Conservation (phyloP, 1,140 invertebrate genomes). For the Choristoneura fumiferana region DNA sequence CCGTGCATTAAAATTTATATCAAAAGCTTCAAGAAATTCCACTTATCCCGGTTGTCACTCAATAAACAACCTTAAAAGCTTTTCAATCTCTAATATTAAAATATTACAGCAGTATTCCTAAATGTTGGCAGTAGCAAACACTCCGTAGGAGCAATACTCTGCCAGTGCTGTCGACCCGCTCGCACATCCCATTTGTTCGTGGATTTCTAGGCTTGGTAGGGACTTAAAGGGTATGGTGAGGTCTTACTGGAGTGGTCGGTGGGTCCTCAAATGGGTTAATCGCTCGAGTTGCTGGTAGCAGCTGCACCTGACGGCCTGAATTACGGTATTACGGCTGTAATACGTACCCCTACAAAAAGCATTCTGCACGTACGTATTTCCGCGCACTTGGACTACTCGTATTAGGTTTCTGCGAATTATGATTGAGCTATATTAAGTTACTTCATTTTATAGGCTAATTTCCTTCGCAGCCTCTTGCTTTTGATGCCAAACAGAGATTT, state of each 20-base stretch:
- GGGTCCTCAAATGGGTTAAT: constrained; percentile 65
- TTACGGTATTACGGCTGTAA: constrained; percentile 59
- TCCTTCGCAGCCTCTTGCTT: no score
- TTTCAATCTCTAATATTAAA: constrained; percentile 16
- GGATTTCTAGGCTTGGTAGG: not conserved
- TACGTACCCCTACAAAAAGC: constrained; percentile 43
- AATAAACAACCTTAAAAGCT: constrained; percentile 16
- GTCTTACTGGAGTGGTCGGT: constrained; percentile 38
- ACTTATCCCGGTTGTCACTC: not conserved
- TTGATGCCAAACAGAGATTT: no score
- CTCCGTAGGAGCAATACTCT: not conserved
- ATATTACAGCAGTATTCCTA: constrained; percentile 13
- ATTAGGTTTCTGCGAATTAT: no score
- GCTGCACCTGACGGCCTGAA: constrained; percentile 69
- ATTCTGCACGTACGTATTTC: constrained; percentile 29
- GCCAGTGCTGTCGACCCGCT: not conserved
- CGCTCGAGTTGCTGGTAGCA: constrained; percentile 57
- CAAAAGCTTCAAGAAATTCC: not conserved
- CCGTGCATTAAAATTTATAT: not conserved
- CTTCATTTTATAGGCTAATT: no score
- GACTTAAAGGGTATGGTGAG: constrained; percentile 20
- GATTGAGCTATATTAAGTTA: no score
- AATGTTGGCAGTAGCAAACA: constrained; percentile 13
- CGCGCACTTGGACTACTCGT: no score
- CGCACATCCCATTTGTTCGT: not conserved